phyloP scores from a whole-genome alignment of 1,140 invertebrate species.

The Tetramorium alpestre region DNA sequence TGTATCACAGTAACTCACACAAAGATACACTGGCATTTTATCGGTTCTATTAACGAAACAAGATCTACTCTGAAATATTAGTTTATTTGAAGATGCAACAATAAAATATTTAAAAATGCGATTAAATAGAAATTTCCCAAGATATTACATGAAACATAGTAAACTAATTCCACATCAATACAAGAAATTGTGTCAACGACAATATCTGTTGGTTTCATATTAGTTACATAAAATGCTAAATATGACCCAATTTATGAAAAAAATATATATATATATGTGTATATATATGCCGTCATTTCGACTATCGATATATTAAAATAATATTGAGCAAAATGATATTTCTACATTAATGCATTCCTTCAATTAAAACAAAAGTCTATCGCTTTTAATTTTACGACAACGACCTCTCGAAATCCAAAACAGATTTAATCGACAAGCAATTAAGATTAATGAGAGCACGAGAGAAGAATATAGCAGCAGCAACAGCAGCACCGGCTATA shows the following conservation, averaged over 20 bases:
- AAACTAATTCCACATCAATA: not conserved
- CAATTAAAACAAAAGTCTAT: not conserved
- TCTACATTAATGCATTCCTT: not conserved
- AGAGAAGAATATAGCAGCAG: constrained; percentile 2
- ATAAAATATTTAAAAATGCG: not conserved
- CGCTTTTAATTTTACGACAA: not conserved
- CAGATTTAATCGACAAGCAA: constrained; percentile 6
- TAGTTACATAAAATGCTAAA: not conserved
- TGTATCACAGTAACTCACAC: not conserved
- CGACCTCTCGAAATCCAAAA: not conserved
- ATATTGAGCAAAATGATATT: not conserved
- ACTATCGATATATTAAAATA: not conserved
- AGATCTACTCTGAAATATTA: not conserved
- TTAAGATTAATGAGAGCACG: constrained; percentile 23
- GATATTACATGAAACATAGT: not conserved
- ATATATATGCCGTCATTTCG: not conserved
- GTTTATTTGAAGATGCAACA: not conserved
- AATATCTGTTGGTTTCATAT: not conserved
- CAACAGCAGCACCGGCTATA: not conserved
- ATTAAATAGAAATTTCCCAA: not conserved
- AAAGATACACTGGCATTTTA: not conserved
- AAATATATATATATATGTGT: not conserved
- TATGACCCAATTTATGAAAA: not conserved
- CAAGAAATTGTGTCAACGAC: not conserved
- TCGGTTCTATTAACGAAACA: not conserved